phyloP scores from a whole-genome alignment of 2,888 invertebrate genomes.

The Macrosiphum euphorbiae region DNA sequence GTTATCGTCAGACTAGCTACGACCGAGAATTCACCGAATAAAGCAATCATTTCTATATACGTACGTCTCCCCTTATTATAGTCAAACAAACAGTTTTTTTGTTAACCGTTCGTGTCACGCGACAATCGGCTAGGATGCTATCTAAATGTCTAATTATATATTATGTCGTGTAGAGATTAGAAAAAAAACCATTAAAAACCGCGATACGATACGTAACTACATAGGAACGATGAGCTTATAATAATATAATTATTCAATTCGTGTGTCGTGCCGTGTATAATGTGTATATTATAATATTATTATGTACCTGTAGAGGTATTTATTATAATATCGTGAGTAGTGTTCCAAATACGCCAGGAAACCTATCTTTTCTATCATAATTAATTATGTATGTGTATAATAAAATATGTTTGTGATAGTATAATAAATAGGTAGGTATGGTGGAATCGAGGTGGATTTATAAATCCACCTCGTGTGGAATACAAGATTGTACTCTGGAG shows the following conservation, averaged over 20 bases:
- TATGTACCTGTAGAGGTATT: too few species aligned
- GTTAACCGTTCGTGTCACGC: background rate
- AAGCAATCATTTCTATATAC: background rate
- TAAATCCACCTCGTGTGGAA: too few species aligned
- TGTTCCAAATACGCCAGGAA: background rate
- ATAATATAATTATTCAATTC: background rate
- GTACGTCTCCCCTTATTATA: background rate
- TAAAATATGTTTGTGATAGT: background rate
- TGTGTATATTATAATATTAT: background rate
- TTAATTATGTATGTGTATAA: background rate
- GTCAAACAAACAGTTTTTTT: background rate
- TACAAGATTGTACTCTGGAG: background rate
- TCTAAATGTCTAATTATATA: background rate
- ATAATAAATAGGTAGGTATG: background rate
- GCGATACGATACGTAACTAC: background rate
- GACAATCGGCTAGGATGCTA: background rate
- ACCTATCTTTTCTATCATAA: background rate
- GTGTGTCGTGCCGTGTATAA: background rate
- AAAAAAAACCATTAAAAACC: background rate
- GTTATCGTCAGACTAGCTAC: background rate
- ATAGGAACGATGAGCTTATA: background rate
- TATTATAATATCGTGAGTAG: background rate
- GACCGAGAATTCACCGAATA: background rate
- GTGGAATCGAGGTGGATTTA: too few species aligned
- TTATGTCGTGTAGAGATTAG: background rate